Base-by-base conservation (phyloP, 2,113 vertebrate genomes). In the Phyllostomus hastatus region DNA sequence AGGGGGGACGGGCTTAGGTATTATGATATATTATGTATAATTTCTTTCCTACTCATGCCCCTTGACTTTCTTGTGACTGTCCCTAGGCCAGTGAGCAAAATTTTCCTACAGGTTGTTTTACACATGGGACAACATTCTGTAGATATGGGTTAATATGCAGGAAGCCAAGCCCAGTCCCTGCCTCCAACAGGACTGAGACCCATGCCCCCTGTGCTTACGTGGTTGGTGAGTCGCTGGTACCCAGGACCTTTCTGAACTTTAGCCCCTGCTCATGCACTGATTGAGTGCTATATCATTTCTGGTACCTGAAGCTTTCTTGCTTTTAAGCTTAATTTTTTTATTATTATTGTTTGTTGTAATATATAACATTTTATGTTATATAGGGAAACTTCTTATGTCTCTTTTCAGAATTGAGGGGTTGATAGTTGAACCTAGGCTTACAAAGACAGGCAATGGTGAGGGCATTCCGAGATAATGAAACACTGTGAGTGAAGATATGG, bases 291-390 rank as follows among this genome's bases (percentile, higher is more conserved):
- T 91, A 28, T 88, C 28, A 48, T 84, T 83, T 95, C 38, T 94
- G 54, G 38, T 28, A 91, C 38, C n/a, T 78, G 52, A 88, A 78
- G 14, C 80, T 61, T 95, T 93, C 26, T 73, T 86, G 64, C 76
- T 87, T 88, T 95, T 81, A 92, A 70, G 72, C 33, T 86, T 86
- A 22, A 54, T 75, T 94, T n/a, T 50, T 78, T 76, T 31, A 59
- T 79, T 85, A 26, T 31, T 93, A 73, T 80, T 79, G 4, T 73
- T 48, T 57, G 52, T 72, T 50, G 59, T 52, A 61, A 14, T 41
- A 48, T 57, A 14, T 87, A 80, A 50, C 24, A 59, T 59, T 89
- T 92, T 41, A 17, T 92, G 22, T 59, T 67, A n/a, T 59, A 26
- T 7, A 75, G 50, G 73, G 17, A 64, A 50, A 7, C 83, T 69